Evolutionary conservation across 2,797 vertebrate genomes (phyloP), one percentile per base, ranked within the genome.

Genomic region (Aulostomus chinensis): DNA sequence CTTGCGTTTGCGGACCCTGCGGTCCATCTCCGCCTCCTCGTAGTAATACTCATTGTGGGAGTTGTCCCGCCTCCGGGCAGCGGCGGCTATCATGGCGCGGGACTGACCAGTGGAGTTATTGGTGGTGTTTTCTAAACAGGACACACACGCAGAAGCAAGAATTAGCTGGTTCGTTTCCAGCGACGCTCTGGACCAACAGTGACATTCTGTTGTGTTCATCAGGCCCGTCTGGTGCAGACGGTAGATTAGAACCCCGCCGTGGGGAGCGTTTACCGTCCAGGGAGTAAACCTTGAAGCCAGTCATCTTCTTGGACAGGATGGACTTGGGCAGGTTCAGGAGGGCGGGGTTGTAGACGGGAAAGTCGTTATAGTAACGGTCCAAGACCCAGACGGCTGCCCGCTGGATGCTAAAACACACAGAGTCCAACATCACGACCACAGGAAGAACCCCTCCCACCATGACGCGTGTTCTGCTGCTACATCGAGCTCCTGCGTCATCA

Each of bases 251-350:
- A n/a, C n/a, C n/a, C n/a, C n/a, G n/a, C 24, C 4, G 24, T 25
- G 24, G 24, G 9, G 24, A n/a, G 37, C 34, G 50, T 34, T 92
- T 16, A 87, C 78, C 82, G 1, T 88, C 95, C 20, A 98, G 91
- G 9, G 94, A 95, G 85, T 98, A 98, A 66, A 98, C 96, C 69
- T 98, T 98, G 83, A 98, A 98, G 25, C 94, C 96, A 2, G 96
- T 96, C 92, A 95, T 96, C 87, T 98, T 97, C 90, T 97, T 98
- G 77, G 94, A 93, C 33, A 98, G 91, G 84, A 98, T 94, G 56
- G 96, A 96, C 82, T 97, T 98, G 37, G 96, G 96, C 52, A 98
- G 91, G 90, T 96, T 98, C 72, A 97, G 93, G 50, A 98, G 89
- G 36, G 96, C 96, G 0, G 96, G 95, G 86, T 98, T 98, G 88